Evolutionary conservation across 2,888 invertebrate genomes (phyloP), one percentile per base, ranked within the genome.

Genomic region (Leptothorax acervorum): DNA sequence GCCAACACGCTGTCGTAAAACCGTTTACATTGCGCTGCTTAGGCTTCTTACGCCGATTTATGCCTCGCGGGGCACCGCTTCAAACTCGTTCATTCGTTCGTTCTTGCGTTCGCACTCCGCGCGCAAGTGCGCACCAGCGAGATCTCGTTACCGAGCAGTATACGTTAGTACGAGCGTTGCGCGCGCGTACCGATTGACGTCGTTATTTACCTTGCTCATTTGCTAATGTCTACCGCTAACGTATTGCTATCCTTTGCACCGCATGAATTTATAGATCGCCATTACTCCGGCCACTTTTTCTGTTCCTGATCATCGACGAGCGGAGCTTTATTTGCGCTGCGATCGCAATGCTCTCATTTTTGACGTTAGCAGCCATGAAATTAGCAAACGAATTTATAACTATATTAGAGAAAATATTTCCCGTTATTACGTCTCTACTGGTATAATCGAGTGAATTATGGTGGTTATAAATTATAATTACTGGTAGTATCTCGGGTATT

Each of bases 1-100:
- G 85, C 84, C 88, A 87, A 88, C 88, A 82, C 82, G 83, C 75
- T 85, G 81, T 92, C 92, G 87, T 92, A 91, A 92, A 92, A 91
- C 75, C 89, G 91, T 92, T 91, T 90, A 89, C 90, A 90, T 88
- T 86, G 86, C 81, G 76, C 86, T 89, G 88, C 89, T 88, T 87
- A 85, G 84, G 82, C 83, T 89, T 86, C 88, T 85, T 86, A 88
- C 84, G 83, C 86, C 71, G 85, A 90, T 90, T 87, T 87, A 88
- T 83, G 74, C 57, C 45, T 62, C 60, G 63, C 71, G 70, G 51
- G 51, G 15, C 23, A 3, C 45, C 55, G 12, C 70, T 53, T 39
- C 78, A 70, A 23, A 23, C 78, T 66, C 65, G 53, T 35, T 83
- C 55, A n/a, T 68, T 68, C 66, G 63, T 65, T 65, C 51, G 42